phyloP scores from a whole-genome alignment of 2,797 vertebrate species.

The Protosalanx chinensis region DNA sequence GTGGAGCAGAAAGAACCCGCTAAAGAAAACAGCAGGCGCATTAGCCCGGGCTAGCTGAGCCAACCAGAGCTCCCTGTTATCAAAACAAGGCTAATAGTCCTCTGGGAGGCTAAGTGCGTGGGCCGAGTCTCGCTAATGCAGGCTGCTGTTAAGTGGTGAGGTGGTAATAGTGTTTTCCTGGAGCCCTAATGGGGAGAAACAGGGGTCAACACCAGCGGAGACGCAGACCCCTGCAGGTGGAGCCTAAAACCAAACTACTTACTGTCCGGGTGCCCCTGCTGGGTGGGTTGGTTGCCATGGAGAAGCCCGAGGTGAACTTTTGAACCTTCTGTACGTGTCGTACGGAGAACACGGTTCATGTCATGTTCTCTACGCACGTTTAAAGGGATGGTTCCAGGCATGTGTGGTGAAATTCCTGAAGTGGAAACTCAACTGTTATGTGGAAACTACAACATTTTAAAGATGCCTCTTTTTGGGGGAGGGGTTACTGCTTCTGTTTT shows the following conservation, averaged over 20 bases:
- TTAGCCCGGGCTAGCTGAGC: conserved; percentile 46
- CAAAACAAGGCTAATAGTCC: conserved; percentile 67
- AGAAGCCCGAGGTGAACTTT: conserved; percentile 41
- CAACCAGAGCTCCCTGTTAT: conserved; percentile 69
- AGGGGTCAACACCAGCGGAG: conserved; percentile 48
- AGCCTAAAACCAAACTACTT: conserved; percentile 35
- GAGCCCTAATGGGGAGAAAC: conserved; percentile 65
- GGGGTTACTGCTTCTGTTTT: no score
- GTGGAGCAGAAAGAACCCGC: conserved; percentile 43
- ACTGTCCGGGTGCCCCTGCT: conserved; percentile 2
- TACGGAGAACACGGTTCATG: not conserved
- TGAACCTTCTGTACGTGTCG: conserved; percentile 31
- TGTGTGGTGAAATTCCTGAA: no score
- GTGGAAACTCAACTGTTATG: no score
- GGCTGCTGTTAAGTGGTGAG: conserved; percentile 61
- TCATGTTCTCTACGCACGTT: not conserved
- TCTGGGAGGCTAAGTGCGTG: conserved; percentile 55
- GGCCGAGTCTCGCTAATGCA: conserved; percentile 54
- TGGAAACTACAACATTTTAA: not conserved
- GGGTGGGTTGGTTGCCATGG: not conserved
- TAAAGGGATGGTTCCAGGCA: not conserved
- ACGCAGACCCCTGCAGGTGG: conserved; percentile 31
- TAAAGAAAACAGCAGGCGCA: conserved; percentile 59
- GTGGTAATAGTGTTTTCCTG: conserved; percentile 72
- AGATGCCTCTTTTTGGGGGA: not conserved